phyloP scores from a whole-genome alignment of 2,888 invertebrate genomes.

The Metacarcinus magister region DNA sequence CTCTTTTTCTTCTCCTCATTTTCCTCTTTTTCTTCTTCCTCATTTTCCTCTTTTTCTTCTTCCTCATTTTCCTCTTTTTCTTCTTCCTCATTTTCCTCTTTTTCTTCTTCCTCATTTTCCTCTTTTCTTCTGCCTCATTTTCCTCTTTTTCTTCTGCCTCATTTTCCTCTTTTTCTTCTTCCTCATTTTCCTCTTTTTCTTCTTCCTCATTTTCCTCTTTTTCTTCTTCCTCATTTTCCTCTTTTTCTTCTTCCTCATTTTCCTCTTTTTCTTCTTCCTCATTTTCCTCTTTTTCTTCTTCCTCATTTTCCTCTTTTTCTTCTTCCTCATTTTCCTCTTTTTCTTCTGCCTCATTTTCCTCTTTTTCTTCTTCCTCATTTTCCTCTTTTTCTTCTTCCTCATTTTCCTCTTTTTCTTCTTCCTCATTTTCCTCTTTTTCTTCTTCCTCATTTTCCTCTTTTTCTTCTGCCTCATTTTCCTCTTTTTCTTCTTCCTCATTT shows the following conservation, averaged over 20 bases:
- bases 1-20: too few relatives aligned
- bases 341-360: too few relatives aligned
- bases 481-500: background rate
- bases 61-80: too few relatives aligned
- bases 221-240: background rate
- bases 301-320: background rate
- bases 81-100: background rate
- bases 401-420: background rate
- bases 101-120: background rate
- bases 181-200: too few relatives aligned
- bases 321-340: background rate
- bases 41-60: too few relatives aligned
- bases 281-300: too few relatives aligned
- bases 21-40: background rate
- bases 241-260: too few relatives aligned
- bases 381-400: too few relatives aligned
- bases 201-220: too few relatives aligned
- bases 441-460: background rate
- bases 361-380: background rate
- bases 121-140: background rate
- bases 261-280: background rate
- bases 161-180: background rate
- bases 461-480: background rate
- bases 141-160: background rate
- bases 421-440: background rate